Percentiles rank a stretch among this genome's conserved stretches.
These are phyloP conservation scores for Hypercompe scribonia DNA, from an alignment of 2,888 invertebrate genomes.

Conservation along the genomic window DNA sequence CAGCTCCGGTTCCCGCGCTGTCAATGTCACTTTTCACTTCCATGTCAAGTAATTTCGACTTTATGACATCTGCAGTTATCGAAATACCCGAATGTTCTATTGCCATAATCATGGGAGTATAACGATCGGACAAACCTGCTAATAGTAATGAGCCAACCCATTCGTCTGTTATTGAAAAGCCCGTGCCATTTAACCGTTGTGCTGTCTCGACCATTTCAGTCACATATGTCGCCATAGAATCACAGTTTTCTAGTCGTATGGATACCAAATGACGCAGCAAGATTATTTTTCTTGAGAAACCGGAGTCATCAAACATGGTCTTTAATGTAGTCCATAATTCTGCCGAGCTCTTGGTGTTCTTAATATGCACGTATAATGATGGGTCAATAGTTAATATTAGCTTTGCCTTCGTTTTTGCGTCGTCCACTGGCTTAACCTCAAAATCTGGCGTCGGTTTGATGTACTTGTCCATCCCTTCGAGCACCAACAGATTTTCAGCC, in stretches of 20 bases:
- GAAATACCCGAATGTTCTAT: slow-evolving; percentile 19
- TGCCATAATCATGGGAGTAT: slow-evolving; percentile 17
- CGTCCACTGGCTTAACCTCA: too few species aligned
- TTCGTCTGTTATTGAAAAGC: not conserved
- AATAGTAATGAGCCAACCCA: not conserved
- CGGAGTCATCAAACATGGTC: slow-evolving; percentile 9
- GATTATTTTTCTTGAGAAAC: slow-evolving; percentile 5
- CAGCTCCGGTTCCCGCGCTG: not conserved
- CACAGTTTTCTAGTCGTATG: not conserved
- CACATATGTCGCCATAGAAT: not conserved
- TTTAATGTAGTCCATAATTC: slow-evolving; percentile 5
- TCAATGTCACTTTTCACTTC: too few species aligned
- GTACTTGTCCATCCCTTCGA: too few species aligned
- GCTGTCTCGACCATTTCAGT: slow-evolving; percentile 8
- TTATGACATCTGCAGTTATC: slow-evolving; percentile 17
- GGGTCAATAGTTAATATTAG: too few species aligned
- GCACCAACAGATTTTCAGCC: too few species aligned
- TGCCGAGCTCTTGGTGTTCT: too few species aligned
- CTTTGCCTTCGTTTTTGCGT: too few species aligned
- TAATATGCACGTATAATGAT: too few species aligned
- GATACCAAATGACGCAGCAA: slow-evolving; percentile 5
- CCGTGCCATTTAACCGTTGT: slow-evolving; percentile 5
- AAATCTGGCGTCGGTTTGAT: too few species aligned
- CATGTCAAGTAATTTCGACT: slow-evolving; percentile 14
- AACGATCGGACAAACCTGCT: slow-evolving; percentile 13